phyloP scores from a whole-genome alignment of 2,888 invertebrate species.

The Andrena haemorrhoa region DNA sequence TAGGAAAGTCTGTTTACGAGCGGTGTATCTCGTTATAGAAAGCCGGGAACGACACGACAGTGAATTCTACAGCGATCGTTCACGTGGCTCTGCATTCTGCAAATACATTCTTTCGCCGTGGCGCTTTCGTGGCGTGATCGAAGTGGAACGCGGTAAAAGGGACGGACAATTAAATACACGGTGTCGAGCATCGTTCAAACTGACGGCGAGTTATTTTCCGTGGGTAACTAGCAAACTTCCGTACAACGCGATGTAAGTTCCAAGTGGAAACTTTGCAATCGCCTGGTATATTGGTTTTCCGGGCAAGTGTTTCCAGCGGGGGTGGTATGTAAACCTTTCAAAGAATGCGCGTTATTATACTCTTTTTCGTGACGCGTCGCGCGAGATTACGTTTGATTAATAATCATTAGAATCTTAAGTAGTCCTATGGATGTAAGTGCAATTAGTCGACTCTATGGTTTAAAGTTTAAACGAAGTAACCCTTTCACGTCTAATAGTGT shows the following conservation, averaged over 20 bases:
- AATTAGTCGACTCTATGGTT: too few species aligned
- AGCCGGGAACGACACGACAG: slow-evolving; percentile 44
- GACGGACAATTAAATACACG: slow-evolving; percentile 22
- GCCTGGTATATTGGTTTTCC: slow-evolving; percentile 49
- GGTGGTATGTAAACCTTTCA: slow-evolving; percentile 49
- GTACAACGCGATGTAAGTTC: slow-evolving; percentile 36
- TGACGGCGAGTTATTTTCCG: slow-evolving; percentile 36
- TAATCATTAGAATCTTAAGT: slow-evolving; percentile 12
- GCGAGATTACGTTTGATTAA: slow-evolving; percentile 7
- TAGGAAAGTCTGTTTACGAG: slow-evolving; percentile 66
- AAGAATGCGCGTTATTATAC: slow-evolving; percentile 54
- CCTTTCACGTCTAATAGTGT: not conserved
- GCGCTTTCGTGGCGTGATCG: not conserved
- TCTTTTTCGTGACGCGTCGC: slow-evolving; percentile 13
- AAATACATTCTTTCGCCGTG: slow-evolving; percentile 7
- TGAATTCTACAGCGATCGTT: slow-evolving; percentile 32
- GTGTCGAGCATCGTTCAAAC: slow-evolving; percentile 8
- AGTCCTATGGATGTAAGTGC: not conserved
- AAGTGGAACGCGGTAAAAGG: slow-evolving; percentile 22
- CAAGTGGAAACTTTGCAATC: slow-evolving; percentile 59
- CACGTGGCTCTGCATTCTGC: not conserved
- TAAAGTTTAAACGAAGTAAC: not conserved
- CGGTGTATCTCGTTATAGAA: slow-evolving; percentile 62
- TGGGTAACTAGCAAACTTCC: slow-evolving; percentile 53
- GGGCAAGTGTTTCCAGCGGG: slow-evolving; percentile 52